Conservation (phyloP, 2,797 vertebrate genomes). For the Heliangelus exortis region DNA sequence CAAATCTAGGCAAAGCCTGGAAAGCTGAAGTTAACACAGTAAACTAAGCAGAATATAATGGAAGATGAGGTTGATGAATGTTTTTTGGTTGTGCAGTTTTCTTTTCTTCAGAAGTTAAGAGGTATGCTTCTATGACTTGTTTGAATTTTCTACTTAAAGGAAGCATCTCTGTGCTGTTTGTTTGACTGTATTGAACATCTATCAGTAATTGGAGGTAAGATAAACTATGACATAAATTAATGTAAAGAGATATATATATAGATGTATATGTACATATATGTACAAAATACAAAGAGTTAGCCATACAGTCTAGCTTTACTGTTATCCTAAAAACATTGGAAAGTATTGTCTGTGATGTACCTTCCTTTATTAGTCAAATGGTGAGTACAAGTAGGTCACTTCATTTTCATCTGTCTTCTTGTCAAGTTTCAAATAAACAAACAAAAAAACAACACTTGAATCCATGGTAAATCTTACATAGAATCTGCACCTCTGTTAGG, state of each 20-base stretch:
- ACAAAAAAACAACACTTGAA: constrained; percentile 3
- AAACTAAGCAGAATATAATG: neutral
- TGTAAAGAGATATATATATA: neutral
- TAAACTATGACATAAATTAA: neutral
- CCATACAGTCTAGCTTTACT: neutral
- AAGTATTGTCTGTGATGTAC: neutral
- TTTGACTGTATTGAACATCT: neutral
- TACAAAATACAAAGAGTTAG: neutral
- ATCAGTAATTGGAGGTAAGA: neutral
- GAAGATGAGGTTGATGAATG: accelerated
- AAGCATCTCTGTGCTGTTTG: neutral
- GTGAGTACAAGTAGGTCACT: neutral
- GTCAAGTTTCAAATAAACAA: constrained; percentile 29
- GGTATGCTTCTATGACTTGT: neutral
- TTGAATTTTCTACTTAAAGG: neutral
- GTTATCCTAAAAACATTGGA: neutral
- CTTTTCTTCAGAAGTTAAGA: neutral
- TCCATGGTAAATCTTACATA: neutral
- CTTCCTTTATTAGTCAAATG: neutral
- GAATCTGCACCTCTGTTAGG: neutral
- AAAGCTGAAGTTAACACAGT: neutral
- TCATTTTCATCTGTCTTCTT: neutral
- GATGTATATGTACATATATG: no score
- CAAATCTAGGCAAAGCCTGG: neutral
- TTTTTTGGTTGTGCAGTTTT: neutral